Conservation (phyloP, 2,113 vertebrate genomes). For the Caracal caracal region DNA sequence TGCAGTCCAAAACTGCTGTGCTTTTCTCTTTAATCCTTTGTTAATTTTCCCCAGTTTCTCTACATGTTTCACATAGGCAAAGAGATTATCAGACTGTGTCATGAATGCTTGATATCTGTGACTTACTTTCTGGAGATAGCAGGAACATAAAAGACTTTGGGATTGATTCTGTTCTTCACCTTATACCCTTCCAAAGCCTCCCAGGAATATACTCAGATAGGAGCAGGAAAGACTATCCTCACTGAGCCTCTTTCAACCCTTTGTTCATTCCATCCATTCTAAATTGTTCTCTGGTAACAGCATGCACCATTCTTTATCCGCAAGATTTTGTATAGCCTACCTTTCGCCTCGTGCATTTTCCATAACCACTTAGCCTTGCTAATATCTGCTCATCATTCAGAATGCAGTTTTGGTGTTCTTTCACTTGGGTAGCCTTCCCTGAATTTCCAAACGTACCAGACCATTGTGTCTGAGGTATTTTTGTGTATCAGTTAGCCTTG, state of each 20-base stretch:
- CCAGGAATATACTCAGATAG: background rate
- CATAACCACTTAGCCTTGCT: background rate
- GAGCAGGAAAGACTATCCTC: background rate
- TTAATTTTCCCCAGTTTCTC: background rate
- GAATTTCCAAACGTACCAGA: background rate
- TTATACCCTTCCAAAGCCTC: background rate
- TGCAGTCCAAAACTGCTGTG: background rate
- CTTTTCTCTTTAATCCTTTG: background rate
- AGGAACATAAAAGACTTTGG: background rate
- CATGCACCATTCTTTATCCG: background rate
- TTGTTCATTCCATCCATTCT: background rate
- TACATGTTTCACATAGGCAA: background rate
- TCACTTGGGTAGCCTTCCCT: background rate
- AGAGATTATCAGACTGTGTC: background rate
- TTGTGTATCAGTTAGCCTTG: background rate
- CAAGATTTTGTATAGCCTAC: background rate
- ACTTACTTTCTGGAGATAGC: background rate
- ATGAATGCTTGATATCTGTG: background rate
- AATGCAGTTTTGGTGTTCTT: background rate
- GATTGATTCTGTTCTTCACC: background rate
- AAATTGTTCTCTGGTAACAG: background rate
- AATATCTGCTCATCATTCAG: background rate
- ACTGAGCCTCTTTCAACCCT: background rate
- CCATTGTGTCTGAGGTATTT: background rate
- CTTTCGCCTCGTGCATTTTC: background rate